phyloP scores from a whole-genome alignment of 1,140 invertebrate genomes.

The Rhopalosiphum padi region DNA sequence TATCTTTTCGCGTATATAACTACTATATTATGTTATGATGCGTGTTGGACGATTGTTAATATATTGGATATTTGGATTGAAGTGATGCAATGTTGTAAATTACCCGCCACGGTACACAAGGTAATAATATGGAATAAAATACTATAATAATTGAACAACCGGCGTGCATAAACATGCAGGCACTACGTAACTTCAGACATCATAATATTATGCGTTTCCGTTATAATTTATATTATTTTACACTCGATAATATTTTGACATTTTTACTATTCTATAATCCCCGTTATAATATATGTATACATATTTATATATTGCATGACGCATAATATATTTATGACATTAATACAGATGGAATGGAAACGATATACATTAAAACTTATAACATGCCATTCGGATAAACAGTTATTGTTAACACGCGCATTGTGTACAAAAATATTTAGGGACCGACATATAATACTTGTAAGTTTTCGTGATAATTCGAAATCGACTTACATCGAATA shows the following conservation, averaged over 20 bases:
- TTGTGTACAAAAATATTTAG: neutral
- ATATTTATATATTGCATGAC: neutral
- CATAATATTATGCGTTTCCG: neutral
- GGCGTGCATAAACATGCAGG: neutral
- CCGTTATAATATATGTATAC: neutral
- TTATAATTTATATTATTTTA: conserved; percentile 21
- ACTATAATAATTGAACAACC: neutral
- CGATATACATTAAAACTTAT: neutral
- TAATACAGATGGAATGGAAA: neutral
- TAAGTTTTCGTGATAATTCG: neutral
- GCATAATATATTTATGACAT: neutral
- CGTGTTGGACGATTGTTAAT: neutral
- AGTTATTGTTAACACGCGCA: neutral
- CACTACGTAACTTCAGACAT: neutral
- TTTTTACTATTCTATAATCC: conserved; percentile 2
- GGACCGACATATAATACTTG: neutral
- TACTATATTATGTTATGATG: neutral
- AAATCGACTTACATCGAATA: neutral
- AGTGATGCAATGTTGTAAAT: neutral
- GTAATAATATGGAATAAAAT: neutral
- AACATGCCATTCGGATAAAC: neutral
- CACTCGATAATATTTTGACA: neutral
- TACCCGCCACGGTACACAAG: neutral
- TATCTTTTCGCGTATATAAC: neutral
- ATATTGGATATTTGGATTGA: neutral